These are phyloP conservation scores for Lepidothrix coronata DNA, from an alignment of 2,113 vertebrate genomes.

Conservation along the genomic window DNA sequence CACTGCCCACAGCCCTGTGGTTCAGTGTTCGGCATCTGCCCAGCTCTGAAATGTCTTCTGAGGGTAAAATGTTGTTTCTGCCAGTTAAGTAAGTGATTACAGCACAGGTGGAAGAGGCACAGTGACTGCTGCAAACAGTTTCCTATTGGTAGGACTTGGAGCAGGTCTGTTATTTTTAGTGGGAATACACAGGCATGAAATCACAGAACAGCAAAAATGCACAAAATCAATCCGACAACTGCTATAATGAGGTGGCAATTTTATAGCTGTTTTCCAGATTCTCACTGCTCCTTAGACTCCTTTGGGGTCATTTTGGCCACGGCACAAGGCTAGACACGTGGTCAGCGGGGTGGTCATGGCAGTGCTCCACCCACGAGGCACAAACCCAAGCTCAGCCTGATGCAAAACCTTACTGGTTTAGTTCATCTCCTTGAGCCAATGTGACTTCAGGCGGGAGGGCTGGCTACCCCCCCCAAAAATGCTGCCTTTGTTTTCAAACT, in stretches of 20 bases:
- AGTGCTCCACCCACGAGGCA: rapidly evolving
- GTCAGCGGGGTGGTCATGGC: rapidly evolving
- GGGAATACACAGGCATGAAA: neutral
- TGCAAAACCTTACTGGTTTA: neutral
- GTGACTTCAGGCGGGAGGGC: neutral
- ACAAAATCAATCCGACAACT: neutral
- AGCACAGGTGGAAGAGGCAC: neutral
- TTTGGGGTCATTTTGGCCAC: neutral
- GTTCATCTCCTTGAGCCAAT: neutral
- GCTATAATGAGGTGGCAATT: neutral
- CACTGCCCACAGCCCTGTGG: neutral
- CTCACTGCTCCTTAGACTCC: neutral
- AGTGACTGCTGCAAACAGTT: neutral
- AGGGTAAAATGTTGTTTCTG: neutral
- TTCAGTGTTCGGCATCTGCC: neutral
- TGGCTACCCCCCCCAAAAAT: neutral
- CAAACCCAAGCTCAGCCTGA: neutral
- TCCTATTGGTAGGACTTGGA: neutral
- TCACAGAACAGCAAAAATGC: neutral
- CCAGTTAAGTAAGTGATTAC: neutral
- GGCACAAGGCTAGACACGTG: neutral
- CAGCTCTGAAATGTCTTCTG: neutral
- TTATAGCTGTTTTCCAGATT: neutral
- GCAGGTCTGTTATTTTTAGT: neutral
- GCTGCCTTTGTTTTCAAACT: neutral